These are phyloP conservation scores for Rallus limicola DNA, from an alignment of 2,113 vertebrate genomes.

Conservation along the genomic window DNA sequence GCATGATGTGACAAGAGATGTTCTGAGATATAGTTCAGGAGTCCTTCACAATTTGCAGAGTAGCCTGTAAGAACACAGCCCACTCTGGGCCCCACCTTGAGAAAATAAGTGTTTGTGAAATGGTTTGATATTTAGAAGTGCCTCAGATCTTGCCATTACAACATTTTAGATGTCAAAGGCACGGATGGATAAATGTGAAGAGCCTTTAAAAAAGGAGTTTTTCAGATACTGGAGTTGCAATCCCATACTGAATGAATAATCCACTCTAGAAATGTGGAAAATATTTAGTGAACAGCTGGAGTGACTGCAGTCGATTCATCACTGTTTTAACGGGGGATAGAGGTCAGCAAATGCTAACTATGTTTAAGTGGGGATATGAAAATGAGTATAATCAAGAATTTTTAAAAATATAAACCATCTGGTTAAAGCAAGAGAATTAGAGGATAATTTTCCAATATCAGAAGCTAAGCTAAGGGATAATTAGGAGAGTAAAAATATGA, in stretches of 20 bases:
- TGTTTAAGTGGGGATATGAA: constrained; percentile 54
- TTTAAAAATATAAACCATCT: constrained; percentile 59
- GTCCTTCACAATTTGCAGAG: not conserved
- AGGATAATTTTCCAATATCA: constrained; percentile 63
- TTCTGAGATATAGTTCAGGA: not conserved
- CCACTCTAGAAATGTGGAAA: constrained; percentile 35
- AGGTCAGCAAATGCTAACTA: constrained; percentile 61
- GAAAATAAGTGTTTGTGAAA: constrained; percentile 14
- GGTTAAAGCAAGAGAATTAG: constrained; percentile 54
- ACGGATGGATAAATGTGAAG: not conserved
- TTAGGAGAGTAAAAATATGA: constrained; percentile 57
- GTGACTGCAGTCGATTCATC: constrained; percentile 50
- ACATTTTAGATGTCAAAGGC: constrained; percentile 24
- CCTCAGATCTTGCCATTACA: not conserved
- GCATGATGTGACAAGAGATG: not conserved
- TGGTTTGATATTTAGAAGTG: not conserved
- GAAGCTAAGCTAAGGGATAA: constrained; percentile 49
- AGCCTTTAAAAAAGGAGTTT: not conserved
- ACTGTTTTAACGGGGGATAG: constrained; percentile 16
- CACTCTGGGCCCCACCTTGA: not conserved
- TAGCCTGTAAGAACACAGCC: not conserved
- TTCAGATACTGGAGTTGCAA: constrained; percentile 30
- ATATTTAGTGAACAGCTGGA: constrained; percentile 65
- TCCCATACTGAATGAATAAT: constrained; percentile 30
- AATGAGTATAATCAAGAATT: constrained; percentile 65